Conservation (phyloP, 2,797 vertebrate genomes). For the Poeciliopsis presidionis region DNA sequence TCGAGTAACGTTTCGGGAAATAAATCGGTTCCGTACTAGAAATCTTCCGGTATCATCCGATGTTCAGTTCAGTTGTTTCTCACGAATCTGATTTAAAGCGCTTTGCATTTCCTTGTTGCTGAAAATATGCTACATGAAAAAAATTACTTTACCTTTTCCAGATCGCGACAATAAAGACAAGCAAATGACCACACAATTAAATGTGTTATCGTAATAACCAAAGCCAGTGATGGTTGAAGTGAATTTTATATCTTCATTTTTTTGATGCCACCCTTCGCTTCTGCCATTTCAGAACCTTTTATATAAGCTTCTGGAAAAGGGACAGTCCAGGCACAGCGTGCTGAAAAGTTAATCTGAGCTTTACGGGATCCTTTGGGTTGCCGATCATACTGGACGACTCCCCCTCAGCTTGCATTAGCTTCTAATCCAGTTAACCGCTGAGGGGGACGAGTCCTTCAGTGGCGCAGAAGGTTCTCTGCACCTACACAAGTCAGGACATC, state of each 20-base stretch:
- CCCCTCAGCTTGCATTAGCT: constrained; percentile 49
- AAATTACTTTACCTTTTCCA: not conserved
- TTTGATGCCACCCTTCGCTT: constrained; percentile 19
- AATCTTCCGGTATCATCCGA: no score
- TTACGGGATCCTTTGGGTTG: not conserved
- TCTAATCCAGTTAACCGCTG: constrained; percentile 72
- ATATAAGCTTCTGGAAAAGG: constrained; percentile 22
- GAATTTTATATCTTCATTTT: not conserved
- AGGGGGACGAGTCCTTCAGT: constrained; percentile 63
- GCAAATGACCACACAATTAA: not conserved
- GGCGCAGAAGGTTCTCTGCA: constrained; percentile 21
- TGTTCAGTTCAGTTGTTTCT: not conserved
- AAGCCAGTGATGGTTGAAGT: no score
- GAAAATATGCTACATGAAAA: no score
- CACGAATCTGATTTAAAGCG: not conserved
- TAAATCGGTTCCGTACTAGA: not conserved
- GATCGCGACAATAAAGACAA: no score
- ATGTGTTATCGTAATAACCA: not conserved
- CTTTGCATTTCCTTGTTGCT: no score
- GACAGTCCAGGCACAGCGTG: constrained; percentile 23
- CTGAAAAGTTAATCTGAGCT: constrained; percentile 64
- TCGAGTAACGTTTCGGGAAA: not conserved
- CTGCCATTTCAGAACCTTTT: constrained; percentile 22
- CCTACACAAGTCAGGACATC: constrained; percentile 18
- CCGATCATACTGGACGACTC: constrained; percentile 51